Evolutionary conservation across 2,797 vertebrate genomes (phyloP).

Genomic region (Anabacerthia variegaticeps): DNA sequence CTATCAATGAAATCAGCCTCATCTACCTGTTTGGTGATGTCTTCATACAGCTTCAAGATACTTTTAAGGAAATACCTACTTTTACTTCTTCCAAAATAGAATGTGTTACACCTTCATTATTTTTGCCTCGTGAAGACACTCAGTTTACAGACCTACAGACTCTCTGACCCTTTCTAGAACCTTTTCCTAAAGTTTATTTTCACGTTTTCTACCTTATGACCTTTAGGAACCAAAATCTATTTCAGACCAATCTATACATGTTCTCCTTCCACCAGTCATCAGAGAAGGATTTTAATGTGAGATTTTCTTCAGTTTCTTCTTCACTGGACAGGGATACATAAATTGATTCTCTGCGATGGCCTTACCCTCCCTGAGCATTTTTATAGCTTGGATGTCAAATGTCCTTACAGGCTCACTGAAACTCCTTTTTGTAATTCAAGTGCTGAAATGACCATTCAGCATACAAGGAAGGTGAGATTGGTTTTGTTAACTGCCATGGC

Average conservation of each 20-base stretch:
- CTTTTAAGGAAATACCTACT: background rate
- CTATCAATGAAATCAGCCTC: background rate
- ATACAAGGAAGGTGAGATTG: background rate
- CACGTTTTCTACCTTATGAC: background rate
- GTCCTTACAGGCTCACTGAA: background rate
- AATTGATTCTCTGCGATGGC: background rate
- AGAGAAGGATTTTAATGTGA: background rate
- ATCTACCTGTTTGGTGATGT: background rate
- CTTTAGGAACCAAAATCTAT: background rate
- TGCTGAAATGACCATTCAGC: background rate
- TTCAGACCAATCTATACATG: background rate
- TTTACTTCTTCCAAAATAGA: background rate
- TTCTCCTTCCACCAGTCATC: background rate
- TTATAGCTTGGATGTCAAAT: background rate
- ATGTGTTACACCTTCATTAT: background rate
- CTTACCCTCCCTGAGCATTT: background rate
- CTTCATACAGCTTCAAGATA: background rate
- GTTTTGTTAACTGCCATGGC: background rate
- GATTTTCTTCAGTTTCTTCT: background rate
- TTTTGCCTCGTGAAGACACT: background rate
- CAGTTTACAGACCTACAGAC: background rate
- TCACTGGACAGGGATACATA: background rate
- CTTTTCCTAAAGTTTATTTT: background rate
- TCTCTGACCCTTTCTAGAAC: background rate
- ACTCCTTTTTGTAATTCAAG: background rate